Conservation (phyloP, 1,140 invertebrate genomes). For the Vollenhovia emeryi region DNA sequence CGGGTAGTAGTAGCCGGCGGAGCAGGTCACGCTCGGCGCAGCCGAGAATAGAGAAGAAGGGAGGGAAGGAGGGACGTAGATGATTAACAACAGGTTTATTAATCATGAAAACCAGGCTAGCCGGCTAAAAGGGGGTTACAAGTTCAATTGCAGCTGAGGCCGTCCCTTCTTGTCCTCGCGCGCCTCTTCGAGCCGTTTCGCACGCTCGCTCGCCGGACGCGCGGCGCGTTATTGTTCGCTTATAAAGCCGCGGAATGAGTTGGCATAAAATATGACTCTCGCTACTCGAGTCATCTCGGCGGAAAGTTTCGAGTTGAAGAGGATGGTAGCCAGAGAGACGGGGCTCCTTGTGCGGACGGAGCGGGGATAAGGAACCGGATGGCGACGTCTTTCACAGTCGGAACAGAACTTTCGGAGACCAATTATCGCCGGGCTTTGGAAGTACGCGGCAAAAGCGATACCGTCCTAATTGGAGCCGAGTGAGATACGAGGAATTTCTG, state of each 20-base stretch:
- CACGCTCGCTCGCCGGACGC: not conserved
- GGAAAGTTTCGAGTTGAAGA: conserved; percentile 28
- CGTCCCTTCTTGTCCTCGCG: conserved; percentile 3
- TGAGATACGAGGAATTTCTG: conserved; percentile 34
- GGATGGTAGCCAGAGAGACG: not conserved
- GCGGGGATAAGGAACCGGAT: conserved; percentile 25
- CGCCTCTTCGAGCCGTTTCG: conserved; percentile 1
- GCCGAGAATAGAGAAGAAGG: not conserved
- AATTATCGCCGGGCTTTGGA: conserved; percentile 46
- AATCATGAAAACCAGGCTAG: conserved; percentile 36
- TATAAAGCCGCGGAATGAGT: conserved; percentile 46
- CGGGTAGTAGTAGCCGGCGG: not conserved
- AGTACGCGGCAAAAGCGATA: conserved; percentile 41
- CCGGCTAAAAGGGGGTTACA: conserved; percentile 1
- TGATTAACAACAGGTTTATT: conserved; percentile 68
- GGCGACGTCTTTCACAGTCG: conserved; percentile 46
- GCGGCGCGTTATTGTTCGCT: conserved; percentile 61
- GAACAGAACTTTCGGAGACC: conserved; percentile 45
- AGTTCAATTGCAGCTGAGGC: conserved; percentile 45
- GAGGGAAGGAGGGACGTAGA: not conserved
- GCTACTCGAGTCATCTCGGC: conserved; percentile 16
- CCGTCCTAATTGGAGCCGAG: conserved; percentile 44
- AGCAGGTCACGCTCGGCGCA: not conserved
- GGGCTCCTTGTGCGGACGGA: not conserved
- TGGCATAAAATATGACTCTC: conserved; percentile 62